Evolutionary conservation across 2,113 vertebrate genomes (phyloP), one percentile per base, ranked within the genome.

Genomic region (Chinchilla lanigera): DNA sequence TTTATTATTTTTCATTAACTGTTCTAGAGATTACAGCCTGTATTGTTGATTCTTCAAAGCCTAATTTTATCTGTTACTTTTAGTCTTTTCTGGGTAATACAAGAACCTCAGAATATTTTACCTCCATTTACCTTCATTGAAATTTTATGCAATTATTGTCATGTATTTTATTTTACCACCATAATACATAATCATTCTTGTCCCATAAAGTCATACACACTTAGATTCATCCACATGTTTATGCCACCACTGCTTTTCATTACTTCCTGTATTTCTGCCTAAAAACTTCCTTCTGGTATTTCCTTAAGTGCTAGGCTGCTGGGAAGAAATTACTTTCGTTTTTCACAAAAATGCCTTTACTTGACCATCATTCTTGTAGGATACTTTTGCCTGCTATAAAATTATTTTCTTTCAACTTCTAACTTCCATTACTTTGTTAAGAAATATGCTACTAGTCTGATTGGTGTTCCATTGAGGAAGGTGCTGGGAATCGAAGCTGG

Each of bases 31-130:
- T 52, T 52, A 77, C 1, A 67, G 9, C 56, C 33, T 60, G 6
- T 24, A 20, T 60, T 92, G 38, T 92, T 94, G 71, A 94, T 85
- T 90, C 80, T 69, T 77, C 12, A 69, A 87, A 87, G 30, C 52
- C n/a, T 77, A 41, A 24, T 26, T 16, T 80, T 91, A 20, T 24
- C 38, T 94, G 35, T 75, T 60, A 63, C 20, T 87, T 63, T 75
- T 52, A 54, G 26, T 78, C 12, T 52, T 41, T 63, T 93, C 41
- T 77, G n/a, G 16, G n/a, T 82, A 63, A 41, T 77, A 3, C 0
- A 65, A 69, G 77, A 63, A 41, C 24, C 47, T 80, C 56, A 50
- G 41, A n/a, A 93, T 22, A 30, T 41, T 82, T 90, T 44, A 35
- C 13, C 16, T 91, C 41, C 24, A 47, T 87, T 56, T 95, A 10